These are phyloP conservation scores for Hippocampus kuda DNA, from an alignment of 2,797 vertebrate genomes.

Conservation along the genomic window DNA sequence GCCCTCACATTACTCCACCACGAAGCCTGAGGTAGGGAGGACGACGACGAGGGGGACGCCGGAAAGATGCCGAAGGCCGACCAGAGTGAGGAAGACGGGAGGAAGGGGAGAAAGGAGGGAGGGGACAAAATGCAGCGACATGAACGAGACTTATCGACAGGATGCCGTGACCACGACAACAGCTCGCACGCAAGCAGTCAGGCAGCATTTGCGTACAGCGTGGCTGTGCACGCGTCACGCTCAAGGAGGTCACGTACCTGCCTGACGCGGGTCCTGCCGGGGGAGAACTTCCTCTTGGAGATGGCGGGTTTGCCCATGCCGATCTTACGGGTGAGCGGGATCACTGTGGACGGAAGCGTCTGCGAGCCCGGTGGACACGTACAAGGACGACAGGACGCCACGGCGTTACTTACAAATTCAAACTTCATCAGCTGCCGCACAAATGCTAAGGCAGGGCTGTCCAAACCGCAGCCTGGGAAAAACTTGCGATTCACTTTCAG, in stretches of 20 bases:
- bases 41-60: constrained; percentile 35
- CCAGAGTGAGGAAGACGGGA: not conserved
- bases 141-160: constrained; percentile 21
- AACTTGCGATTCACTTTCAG: not conserved
- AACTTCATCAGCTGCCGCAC: not conserved
- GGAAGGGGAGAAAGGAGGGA: not conserved
- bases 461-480: too few relatives aligned
- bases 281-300: constrained; percentile 94
- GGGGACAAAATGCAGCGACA: constrained; percentile 44
- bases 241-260: constrained; percentile 69
- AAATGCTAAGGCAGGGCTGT: too few relatives aligned
- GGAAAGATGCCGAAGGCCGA: not conserved
- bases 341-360: constrained; percentile 52
- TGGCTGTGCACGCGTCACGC: not conserved
- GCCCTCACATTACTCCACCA: constrained; percentile 91
- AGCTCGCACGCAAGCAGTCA: not conserved
- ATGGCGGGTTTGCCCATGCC: constrained; percentile 98
- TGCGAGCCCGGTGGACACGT: not conserved
- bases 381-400: not conserved
- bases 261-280: constrained; percentile 82
- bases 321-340: constrained; percentile 85
- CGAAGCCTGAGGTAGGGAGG: constrained; percentile 77
- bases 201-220: not conserved
- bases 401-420: not conserved
- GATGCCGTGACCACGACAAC: constrained; percentile 10